A percentile compares a stretch with the other conserved stretches of the same genome.
These are phyloP conservation scores for Mesoclemmys tuberculata DNA, from an alignment of 2,113 vertebrate genomes.

Conservation along the genomic window DNA sequence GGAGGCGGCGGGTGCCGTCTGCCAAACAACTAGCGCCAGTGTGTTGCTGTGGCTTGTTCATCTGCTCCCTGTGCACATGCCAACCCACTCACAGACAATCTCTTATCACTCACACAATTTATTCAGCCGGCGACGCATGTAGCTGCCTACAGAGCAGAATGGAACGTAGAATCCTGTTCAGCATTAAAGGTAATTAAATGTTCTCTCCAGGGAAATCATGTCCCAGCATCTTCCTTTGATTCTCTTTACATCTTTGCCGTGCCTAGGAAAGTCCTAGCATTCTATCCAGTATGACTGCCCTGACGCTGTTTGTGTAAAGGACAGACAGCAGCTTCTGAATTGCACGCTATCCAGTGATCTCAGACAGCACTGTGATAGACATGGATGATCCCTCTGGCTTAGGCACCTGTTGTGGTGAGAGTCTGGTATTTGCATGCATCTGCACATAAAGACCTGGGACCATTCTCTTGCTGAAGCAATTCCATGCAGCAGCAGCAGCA, in stretches of 20 bases:
- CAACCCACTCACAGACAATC: not conserved
- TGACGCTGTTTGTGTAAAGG: not conserved
- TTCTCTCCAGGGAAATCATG: not conserved
- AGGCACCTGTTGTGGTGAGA: not conserved
- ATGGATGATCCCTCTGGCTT: not conserved
- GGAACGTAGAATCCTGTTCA: not conserved
- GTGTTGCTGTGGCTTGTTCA: not conserved
- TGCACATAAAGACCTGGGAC: not conserved
- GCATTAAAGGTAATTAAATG: not conserved
- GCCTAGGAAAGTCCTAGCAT: no score
- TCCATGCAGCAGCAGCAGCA: not conserved
- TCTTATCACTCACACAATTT: not conserved
- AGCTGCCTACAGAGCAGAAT: not conserved
- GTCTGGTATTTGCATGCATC: not conserved
- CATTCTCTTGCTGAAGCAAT: not conserved
- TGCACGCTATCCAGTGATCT: not conserved
- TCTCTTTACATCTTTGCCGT: not conserved
- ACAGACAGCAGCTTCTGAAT: not conserved
- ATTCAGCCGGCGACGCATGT: not conserved
- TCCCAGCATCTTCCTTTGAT: not conserved
- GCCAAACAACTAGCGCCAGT: not conserved
- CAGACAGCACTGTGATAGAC: not conserved
- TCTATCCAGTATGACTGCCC: not conserved
- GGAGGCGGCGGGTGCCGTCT: not conserved
- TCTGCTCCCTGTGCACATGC: not conserved